Base-by-base conservation (phyloP, 2,113 vertebrate genomes). In the Gymnobelideus leadbeateri region DNA sequence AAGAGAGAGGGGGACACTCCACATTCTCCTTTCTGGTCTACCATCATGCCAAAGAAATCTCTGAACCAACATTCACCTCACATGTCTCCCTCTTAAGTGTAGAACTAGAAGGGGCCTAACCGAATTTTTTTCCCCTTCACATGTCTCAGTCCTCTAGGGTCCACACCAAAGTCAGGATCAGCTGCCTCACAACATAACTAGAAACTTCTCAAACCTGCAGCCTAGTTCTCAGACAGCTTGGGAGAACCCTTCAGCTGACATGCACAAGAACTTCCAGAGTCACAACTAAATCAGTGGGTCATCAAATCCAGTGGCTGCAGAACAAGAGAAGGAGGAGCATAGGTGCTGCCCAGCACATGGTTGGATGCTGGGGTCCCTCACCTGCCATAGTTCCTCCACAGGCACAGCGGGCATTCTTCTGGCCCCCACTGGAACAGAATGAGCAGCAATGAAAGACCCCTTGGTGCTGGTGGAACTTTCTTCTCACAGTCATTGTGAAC, bases 381-480 rank as follows among this genome's bases (percentile, higher is more conserved):
- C 99, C 99, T 98, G 99, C 99, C 99, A 99, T 99, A 93, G 99
- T 99, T 16, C 99, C 99, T 0, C 99, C 97, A 92, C 99, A 99
- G 92, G 99, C 99, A 92, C 99, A 99, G 92, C 98, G 99, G 53
- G 99, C 99, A 0, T 99, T 98, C 94, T 99, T 99, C 97, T 99
- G 98, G 8, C 99, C 99, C 77, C 99, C 99, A 0, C 99, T 99
- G 92, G 99, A 99, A 97, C 99, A 99, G 99, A 99, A 99, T 0
- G 99, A 98, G 97, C 99, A 99, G 98, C 99, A 99, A 98, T 99
- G 99, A 95, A 99, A 99, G 6, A 98, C 98, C 0, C 99, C 99
- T 0, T 28, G 77, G 97, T 99, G 99, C 28, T 96, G 97, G 7
- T 97, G 98, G 91, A 98, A 96, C 98, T 98, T 99, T 55, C 94